phyloP scores from a whole-genome alignment of 2,888 invertebrate genomes.

The Pachycephus smyrnensis region DNA sequence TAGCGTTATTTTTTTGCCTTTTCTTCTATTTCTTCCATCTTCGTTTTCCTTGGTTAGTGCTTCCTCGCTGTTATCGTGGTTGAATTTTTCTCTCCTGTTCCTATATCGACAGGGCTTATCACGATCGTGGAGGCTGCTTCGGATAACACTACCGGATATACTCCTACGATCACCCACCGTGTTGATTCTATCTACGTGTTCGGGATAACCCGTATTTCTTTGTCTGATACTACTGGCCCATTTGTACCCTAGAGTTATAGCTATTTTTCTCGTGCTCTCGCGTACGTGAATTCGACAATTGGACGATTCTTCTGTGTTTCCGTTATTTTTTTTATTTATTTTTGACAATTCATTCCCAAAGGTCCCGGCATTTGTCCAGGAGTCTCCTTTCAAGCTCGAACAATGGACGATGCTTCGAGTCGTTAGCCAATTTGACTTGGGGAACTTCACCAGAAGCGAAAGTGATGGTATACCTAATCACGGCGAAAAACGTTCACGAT shows the following conservation, averaged over 20 bases:
- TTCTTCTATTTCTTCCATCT: background rate
- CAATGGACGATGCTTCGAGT: background rate
- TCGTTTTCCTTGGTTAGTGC: background rate
- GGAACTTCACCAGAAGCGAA: background rate
- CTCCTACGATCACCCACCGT: background rate
- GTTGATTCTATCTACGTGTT: background rate
- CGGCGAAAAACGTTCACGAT: constrained; percentile 1
- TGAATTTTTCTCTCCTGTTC: too few species aligned
- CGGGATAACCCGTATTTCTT: too few species aligned
- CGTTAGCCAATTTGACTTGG: background rate
- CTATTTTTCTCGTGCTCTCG: background rate
- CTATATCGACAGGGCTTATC: too few species aligned
- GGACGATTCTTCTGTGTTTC: background rate
- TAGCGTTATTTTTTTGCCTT: background rate
- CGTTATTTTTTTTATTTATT: background rate
- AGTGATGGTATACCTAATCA: constrained; percentile 3
- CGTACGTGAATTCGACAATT: background rate
- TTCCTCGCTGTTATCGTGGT: too few species aligned
- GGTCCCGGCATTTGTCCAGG: background rate
- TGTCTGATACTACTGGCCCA: too few species aligned
- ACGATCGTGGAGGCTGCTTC: background rate
- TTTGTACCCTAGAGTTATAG: too few species aligned
- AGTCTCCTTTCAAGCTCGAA: background rate
- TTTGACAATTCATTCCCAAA: background rate
- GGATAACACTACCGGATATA: background rate